phyloP scores from a whole-genome alignment of 2,797 vertebrate species.

The Rhabdophis nuchalis region DNA sequence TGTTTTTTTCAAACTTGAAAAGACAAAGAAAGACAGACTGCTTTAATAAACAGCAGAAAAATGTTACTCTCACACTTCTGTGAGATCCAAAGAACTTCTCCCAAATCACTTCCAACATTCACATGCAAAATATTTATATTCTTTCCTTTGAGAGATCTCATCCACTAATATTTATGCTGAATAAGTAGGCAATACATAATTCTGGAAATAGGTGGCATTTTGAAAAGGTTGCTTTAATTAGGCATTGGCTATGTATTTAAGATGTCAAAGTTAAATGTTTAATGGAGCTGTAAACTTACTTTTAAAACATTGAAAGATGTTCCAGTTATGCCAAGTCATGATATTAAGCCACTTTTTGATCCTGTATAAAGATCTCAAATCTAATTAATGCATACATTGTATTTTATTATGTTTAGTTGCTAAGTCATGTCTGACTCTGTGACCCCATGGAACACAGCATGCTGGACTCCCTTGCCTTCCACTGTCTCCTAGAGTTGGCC shows the following conservation, averaged over 20 bases:
- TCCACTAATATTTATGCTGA: background rate
- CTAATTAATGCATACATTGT: background rate
- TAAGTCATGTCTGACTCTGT: background rate
- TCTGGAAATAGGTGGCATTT: background rate
- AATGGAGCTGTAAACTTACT: background rate
- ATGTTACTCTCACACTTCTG: background rate
- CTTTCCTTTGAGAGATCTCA: background rate
- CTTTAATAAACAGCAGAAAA: background rate
- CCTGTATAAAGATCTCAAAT: background rate
- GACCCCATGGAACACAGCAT: background rate
- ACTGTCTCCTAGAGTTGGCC: background rate
- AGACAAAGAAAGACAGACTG: background rate
- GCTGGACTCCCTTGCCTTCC: background rate
- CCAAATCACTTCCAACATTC: background rate
- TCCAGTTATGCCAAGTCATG: background rate
- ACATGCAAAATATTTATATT: background rate
- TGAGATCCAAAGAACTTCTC: background rate
- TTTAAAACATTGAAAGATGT: background rate
- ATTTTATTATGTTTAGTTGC: background rate
- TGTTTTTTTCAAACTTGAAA: background rate
- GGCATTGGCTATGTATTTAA: background rate
- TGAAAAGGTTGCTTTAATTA: background rate
- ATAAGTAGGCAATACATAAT: background rate
- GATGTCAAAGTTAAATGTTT: background rate
- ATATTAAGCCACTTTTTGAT: constrained; percentile 1